phyloP scores from a whole-genome alignment of 1,140 invertebrate species.

The Pseudachorutes palmiensis region DNA sequence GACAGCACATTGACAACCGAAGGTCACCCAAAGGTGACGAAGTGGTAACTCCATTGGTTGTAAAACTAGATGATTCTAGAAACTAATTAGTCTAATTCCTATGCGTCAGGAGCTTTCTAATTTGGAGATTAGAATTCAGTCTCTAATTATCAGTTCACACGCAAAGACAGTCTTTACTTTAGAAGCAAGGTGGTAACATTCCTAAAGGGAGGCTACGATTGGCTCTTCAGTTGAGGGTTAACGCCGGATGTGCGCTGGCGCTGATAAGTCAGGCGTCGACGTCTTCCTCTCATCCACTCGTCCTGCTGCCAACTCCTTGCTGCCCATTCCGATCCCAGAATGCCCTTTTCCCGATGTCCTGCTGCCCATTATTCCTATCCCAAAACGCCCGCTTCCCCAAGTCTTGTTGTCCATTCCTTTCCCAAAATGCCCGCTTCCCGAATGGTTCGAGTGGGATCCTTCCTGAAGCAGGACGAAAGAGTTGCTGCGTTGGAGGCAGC shows the following conservation, averaged over 20 bases:
- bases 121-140: neutral
- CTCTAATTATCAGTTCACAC: neutral
- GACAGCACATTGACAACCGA: neutral
- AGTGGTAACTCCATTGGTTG: neutral
- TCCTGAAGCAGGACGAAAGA: neutral
- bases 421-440: conserved; percentile 21
- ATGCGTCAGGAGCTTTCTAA: neutral
- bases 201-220: no score
- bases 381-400: no score
- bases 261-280: neutral
- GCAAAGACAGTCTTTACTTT: neutral
- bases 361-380: no score
- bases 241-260: neutral
- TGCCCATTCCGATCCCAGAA: conserved; percentile 15
- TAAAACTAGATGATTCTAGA: neutral
- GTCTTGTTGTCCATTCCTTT: no score
- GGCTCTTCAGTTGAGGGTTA: neutral
- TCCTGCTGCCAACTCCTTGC: neutral
- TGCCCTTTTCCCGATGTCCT: no score
- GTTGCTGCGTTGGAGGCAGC: neutral
- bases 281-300: neutral
- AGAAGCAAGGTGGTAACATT: no score
- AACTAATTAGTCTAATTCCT: neutral
- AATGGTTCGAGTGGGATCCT: neutral
- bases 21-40: neutral